Evolutionary conservation across 2,888 invertebrate species (phyloP).

Genomic region (Amphipyra tragopoginis): DNA sequence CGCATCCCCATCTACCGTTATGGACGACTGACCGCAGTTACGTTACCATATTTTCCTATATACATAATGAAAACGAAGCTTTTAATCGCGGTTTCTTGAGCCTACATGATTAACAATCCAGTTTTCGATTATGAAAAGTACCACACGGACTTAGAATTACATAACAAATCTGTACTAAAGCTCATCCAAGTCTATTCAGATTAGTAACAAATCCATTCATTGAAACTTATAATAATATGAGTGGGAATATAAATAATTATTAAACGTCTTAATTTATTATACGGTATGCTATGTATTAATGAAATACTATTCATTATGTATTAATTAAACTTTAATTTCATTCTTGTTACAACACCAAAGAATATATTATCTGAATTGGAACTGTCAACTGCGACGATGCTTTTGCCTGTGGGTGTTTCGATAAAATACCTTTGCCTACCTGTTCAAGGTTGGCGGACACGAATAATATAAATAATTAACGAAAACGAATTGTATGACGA

Average conservation of each 20-base stretch:
- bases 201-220: too few species aligned
- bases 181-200: too few species aligned
- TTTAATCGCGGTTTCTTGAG: too few species aligned
- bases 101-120: neutral
- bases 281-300: too few species aligned
- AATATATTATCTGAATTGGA: neutral
- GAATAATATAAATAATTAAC: neutral
- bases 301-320: neutral
- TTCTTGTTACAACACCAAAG: neutral
- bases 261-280: too few species aligned
- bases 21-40: constrained; percentile 44
- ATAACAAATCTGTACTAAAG: too few species aligned
- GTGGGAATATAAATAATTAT: too few species aligned
- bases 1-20: constrained; percentile 55
- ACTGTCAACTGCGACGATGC: neutral
- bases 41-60: constrained; percentile 43
- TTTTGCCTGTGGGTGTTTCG: neutral
- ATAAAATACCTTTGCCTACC: neutral
- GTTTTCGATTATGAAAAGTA: neutral
- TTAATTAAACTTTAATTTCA: constrained; percentile 1
- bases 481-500: too few species aligned
- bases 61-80: neutral
- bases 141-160: neutral
- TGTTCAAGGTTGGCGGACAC: neutral
- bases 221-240: too few species aligned